Base-by-base conservation (phyloP, 2,888 invertebrate genomes). In the Carpatolechia fugitivella region DNA sequence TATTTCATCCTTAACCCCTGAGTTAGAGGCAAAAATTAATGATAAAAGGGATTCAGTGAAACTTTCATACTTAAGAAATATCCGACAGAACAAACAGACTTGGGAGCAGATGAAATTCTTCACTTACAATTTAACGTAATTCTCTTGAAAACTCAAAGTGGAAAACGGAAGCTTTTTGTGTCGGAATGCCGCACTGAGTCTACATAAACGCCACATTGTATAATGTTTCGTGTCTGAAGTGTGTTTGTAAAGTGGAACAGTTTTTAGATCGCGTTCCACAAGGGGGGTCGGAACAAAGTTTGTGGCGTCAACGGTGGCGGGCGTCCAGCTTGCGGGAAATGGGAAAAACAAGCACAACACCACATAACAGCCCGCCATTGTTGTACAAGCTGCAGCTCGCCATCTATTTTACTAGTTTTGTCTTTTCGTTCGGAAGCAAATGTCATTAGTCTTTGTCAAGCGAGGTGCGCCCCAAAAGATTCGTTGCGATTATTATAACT, bases 401-500 rank as follows among this genome's bases (percentile, higher is more conserved):
- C 41, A 40, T 54, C 56, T 52, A 55, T 68, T 74, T 70, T 66
- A 63, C 63, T 56, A 55, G 64, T 68, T 68, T 68, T 75, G 71
- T 73, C 68, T 72, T 74, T 62, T 63, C 63, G 62, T 30, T 63
- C 64, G 67, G 70, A 70, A 74, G 69, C 69, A 71, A 78, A 74
- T 69, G 72, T 76, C 76, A 77, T 85, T 80, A 75, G 73, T 78
- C 73, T 74, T 66, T 72, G 74, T 76, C 75, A 70, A 60, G 55
- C 59, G 63, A 64, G 61, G 59, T 61, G 58, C 58, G 58, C 59
- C 62, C 61, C 51, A 56, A 59, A 54, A 53, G 60, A 52, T 52
- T 52, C 35, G 41, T 52, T n/a, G 18, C 60, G 60, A 68, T 68
- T 66, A 71, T 72, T 66, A 69, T 66, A 65, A 52, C 52, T 40